A percentile compares a stretch with the other conserved stretches of the same genome.
phyloP scores from a whole-genome alignment of 2,797 vertebrate species.

The Tenualosa thibaudeaui region DNA sequence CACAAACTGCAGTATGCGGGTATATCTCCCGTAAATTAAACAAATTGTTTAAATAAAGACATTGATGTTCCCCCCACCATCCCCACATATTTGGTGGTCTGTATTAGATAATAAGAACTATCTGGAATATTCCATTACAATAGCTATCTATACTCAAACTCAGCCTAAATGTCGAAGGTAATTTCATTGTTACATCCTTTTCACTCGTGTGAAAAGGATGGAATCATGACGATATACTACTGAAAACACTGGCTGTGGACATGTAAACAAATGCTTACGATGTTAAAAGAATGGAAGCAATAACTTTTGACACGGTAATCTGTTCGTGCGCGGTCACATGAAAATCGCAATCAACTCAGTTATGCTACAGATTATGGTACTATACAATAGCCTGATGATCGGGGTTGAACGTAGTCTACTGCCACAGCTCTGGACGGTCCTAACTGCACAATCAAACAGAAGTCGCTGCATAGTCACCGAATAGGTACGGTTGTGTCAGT shows the following conservation, averaged over 20 bases:
- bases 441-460: not conserved
- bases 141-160: not conserved
- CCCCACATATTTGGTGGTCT: not conserved
- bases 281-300: slow-evolving; percentile 3
- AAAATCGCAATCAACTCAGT: slow-evolving; percentile 1
- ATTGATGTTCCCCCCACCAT: not conserved
- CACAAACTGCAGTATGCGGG: not conserved
- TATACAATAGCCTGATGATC: not conserved
- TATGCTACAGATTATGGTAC: not conserved
- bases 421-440: not conserved
- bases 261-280: not conserved
- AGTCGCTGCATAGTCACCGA: not conserved
- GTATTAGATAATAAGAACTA: not conserved
- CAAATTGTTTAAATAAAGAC: not conserved
- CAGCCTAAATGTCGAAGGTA: not conserved
- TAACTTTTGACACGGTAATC: slow-evolving; percentile 17
- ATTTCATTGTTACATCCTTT: not conserved
- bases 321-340: not conserved
- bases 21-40: not conserved
- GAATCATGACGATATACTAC: slow-evolving; percentile 43
- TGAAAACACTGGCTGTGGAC: not conserved
- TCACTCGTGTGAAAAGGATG: slow-evolving; percentile 57
- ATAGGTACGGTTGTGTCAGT: not conserved
- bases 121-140: not conserved
- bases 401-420: not conserved